These are phyloP conservation scores for Plagodis dolabraria DNA, from an alignment of 2,888 invertebrate species.

Conservation along the genomic window DNA sequence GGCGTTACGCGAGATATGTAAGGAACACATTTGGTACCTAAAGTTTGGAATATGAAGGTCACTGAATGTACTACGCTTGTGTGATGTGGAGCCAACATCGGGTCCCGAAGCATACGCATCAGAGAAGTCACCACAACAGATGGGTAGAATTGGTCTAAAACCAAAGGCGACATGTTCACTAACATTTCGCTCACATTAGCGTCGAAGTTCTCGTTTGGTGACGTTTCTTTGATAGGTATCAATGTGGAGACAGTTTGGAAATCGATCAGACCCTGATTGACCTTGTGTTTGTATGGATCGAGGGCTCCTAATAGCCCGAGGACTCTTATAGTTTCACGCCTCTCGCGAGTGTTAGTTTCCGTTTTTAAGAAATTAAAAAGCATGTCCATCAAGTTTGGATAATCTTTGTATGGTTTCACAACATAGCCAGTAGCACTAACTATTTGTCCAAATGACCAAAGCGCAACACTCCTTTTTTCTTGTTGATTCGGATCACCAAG, in stretches of 20 bases:
- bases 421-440: constrained; percentile 98
- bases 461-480: constrained; percentile 96
- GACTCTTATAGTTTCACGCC: constrained; percentile 96
- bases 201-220: constrained; percentile 84
- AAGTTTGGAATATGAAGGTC: constrained; percentile 97
- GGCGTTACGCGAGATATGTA: constrained; percentile 96
- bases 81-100: constrained; percentile 94
- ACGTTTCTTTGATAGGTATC: constrained; percentile 89
- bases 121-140: constrained; percentile 98
- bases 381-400: constrained; percentile 96
- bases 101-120: constrained; percentile 97
- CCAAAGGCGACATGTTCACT: constrained; percentile 94
- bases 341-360: constrained; percentile 94
- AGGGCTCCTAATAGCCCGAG: constrained; percentile 97
- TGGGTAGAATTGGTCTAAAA: constrained; percentile 98
- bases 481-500: constrained; percentile 96
- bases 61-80: constrained; percentile 98
- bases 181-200: constrained; percentile 95
- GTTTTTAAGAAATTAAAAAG: constrained; percentile 97
- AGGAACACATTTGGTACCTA: constrained; percentile 97
- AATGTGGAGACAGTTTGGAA: constrained; percentile 92
- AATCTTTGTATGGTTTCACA: constrained; percentile 96
- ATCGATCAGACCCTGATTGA: constrained; percentile 96
- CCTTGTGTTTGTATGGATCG: constrained; percentile 99
- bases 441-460: constrained; percentile 98